Conservation (phyloP, 2,888 invertebrate species). For the Eupithecia abbreviata region DNA sequence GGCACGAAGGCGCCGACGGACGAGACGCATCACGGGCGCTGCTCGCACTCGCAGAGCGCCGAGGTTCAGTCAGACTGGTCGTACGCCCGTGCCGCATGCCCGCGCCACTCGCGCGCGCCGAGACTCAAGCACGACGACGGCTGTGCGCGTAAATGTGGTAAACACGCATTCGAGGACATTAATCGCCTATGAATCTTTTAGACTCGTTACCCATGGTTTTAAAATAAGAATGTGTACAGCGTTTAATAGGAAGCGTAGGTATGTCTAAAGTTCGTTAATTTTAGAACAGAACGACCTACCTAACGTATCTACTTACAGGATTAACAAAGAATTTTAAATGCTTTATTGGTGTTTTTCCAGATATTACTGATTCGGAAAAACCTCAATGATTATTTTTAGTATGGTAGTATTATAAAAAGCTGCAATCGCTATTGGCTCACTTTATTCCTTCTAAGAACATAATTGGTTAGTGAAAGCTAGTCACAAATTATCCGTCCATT, state of each 20-base stretch:
- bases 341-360: conserved; percentile 46
- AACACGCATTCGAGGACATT: conserved; percentile 41
- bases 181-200: conserved; percentile 44
- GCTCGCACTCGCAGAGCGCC: conserved; percentile 55
- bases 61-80: conserved; percentile 45
- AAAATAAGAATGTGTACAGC: conserved; percentile 23
- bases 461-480: conserved; percentile 60
- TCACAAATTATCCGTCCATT: conserved; percentile 48
- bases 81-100: conserved; percentile 58
- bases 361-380: conserved; percentile 29
- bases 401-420: background rate
- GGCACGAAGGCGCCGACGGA: conserved; percentile 59
- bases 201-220: conserved; percentile 33
- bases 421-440: background rate
- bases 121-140: conserved; percentile 23
- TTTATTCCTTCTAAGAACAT: conserved; percentile 8
- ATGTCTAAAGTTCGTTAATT: background rate
- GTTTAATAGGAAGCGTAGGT: background rate
- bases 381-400: conserved; percentile 24
- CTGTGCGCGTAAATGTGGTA: conserved; percentile 46
- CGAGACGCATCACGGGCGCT: conserved; percentile 54
- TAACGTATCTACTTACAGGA: background rate
- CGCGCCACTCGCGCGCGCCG: conserved; percentile 49
- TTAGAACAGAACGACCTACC: background rate
- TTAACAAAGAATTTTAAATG: background rate